phyloP scores from a whole-genome alignment of 2,113 vertebrate genomes.

The Toxotes jaculatrix region DNA sequence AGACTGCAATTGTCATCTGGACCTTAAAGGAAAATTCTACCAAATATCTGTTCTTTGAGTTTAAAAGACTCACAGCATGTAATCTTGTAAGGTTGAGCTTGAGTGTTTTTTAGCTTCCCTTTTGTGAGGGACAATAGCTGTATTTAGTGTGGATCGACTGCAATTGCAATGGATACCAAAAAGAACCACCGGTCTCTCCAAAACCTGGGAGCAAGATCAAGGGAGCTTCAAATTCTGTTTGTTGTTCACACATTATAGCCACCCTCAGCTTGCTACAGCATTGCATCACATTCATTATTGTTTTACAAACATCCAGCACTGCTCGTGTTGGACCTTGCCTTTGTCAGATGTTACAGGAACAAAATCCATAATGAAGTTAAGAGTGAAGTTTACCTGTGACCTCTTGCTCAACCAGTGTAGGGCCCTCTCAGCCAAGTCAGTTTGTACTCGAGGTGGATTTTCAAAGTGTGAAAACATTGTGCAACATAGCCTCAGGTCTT shows the following conservation, averaged over 20 bases:
- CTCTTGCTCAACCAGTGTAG: neutral
- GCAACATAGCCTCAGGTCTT: neutral
- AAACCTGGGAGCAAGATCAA: neutral
- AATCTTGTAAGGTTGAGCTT: neutral
- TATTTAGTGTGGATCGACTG: neutral
- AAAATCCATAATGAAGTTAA: neutral
- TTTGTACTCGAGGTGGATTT: neutral
- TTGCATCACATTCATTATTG: conserved; percentile 22
- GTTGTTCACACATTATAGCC: neutral
- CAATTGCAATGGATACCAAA: neutral
- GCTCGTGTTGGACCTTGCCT: neutral
- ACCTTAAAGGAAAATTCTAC: neutral
- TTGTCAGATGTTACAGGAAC: neutral
- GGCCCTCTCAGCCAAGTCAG: neutral
- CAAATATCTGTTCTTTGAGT: neutral
- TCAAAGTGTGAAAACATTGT: neutral
- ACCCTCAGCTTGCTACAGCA: neutral
- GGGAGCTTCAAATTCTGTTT: neutral
- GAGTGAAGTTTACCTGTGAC: neutral
- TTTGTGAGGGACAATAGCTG: neutral
- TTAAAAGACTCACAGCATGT: neutral
- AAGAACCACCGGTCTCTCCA: neutral
- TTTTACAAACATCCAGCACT: conserved; percentile 7
- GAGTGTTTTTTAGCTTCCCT: neutral
- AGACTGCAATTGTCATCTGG: neutral